Base-by-base conservation (phyloP, 2,113 vertebrate species). In the Onychostruthus taczanowskii region DNA sequence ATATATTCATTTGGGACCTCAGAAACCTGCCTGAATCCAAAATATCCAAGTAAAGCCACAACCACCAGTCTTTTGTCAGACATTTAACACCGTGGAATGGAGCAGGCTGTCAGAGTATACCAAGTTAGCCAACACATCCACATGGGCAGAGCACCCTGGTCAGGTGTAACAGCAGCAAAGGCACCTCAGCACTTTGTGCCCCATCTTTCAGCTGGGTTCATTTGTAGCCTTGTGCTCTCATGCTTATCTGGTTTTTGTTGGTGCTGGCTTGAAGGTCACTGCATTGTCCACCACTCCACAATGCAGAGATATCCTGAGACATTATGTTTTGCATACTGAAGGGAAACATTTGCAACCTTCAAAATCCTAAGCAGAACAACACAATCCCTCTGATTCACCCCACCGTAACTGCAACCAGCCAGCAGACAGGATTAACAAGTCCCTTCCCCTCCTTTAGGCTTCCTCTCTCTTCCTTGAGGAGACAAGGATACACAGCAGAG, bases 81-180 rank as follows among this genome's bases (percentile, higher is more conserved):
- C 49, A 12, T 23, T 11, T 2, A 7, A 46, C 70, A 50, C 43
- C 0, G 0, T 9, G 55, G 23, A 21, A 9, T 0, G 21, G 43
- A 70, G 59, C 46, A 44, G 5, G 4, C 13, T 31, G 19, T 9
- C 17, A 3, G 56, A 89, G 44, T 1, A 11, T 1, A 11, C 16
- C 0, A 5, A 64, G 44, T 31, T 69, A 59, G 92, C 43, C 44
- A 33, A 6, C 9, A 3, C 0, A 21, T 4, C 27, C 12, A 12
- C 17, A 6, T 0, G 30, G 30, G 78, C 5, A 33, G 24, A 62
- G 46, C 31, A 5, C 0, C 0, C 82, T 22, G 80, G 2, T 17
- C 56, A 44, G 78, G 28, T 8, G 4, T 11, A 33, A 19, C 20
- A 46, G 39, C 35, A 46, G 77, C 19, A 52, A 39, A 35, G 63